phyloP scores from a whole-genome alignment of 2,888 invertebrate species.

The Tubiluchus corallicola region DNA sequence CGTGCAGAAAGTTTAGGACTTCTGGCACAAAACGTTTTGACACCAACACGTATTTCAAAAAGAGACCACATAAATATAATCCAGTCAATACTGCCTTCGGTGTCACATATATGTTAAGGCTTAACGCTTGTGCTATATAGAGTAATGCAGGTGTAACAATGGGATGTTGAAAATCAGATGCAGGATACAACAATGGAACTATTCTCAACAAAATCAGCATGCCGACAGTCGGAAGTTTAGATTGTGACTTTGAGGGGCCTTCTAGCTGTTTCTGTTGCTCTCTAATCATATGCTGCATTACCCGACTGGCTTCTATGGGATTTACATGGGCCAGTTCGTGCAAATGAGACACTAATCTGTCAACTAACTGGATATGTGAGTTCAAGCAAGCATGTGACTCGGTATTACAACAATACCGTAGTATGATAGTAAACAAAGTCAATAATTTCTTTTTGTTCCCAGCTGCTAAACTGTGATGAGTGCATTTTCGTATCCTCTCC shows the following conservation, averaged over 20 bases:
- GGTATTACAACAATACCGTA: too few species aligned
- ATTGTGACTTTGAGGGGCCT: too few species aligned
- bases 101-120: slow-evolving; percentile 21
- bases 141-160: slow-evolving; percentile 64
- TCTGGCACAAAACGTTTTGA: slow-evolving; percentile 66
- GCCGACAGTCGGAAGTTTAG: too few species aligned
- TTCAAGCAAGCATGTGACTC: too few species aligned
- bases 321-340: not conserved
- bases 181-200: slow-evolving; percentile 58
- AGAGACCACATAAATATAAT: slow-evolving; percentile 48
- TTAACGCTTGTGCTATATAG: slow-evolving; percentile 56
- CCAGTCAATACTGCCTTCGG: slow-evolving; percentile 32
- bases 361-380: too few species aligned
- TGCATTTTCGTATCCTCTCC: slow-evolving; percentile 64
- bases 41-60: slow-evolving; percentile 52
- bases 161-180: slow-evolving; percentile 74
- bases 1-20: slow-evolving; percentile 54
- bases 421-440: too few species aligned
- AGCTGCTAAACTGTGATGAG: slow-evolving; percentile 58
- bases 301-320: not conserved
- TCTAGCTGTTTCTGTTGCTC: too few species aligned
- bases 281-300: slow-evolving; percentile 50
- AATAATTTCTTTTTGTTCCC: slow-evolving; percentile 57
- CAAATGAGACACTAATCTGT: too few species aligned
- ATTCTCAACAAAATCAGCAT: slow-evolving; percentile 43